These are phyloP conservation scores for Thamnophis elegans DNA, from an alignment of 2,797 vertebrate species.

Conservation along the genomic window DNA sequence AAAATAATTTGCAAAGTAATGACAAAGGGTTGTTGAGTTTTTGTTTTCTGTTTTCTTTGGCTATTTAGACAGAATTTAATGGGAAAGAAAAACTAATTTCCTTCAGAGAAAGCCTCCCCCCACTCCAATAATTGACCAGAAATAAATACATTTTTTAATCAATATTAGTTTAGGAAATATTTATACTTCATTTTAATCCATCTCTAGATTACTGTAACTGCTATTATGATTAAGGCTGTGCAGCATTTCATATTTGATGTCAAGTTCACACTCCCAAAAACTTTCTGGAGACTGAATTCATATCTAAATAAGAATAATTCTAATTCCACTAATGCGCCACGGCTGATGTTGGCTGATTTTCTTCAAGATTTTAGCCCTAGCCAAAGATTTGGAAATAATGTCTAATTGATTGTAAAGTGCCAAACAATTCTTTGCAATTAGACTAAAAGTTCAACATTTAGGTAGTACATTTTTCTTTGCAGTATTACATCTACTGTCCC, in stretches of 20 bases:
- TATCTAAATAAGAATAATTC: background rate
- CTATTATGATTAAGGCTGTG: background rate
- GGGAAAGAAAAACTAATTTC: conserved; percentile 26
- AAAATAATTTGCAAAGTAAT: conserved; percentile 55
- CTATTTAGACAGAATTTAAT: conserved; percentile 47
- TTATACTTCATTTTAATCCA: conserved; percentile 12
- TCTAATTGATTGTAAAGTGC: background rate
- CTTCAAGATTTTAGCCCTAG: background rate
- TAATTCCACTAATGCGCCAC: background rate
- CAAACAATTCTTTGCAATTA: background rate
- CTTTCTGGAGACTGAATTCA: background rate
- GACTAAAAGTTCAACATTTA: background rate
- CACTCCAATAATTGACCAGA: background rate
- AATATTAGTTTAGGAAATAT: background rate
- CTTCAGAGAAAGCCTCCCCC: conserved; percentile 24
- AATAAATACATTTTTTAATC: conserved; percentile 28
- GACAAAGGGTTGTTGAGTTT: background rate
- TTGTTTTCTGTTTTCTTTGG: conserved; percentile 57
- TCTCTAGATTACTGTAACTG: accelerated
- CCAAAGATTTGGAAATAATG: background rate
- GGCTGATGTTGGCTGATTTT: background rate
- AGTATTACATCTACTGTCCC: background rate
- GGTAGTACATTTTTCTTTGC: background rate
- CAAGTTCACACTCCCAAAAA: background rate
- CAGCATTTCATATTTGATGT: background rate